Base-by-base conservation (phyloP, 2,113 vertebrate genomes). In the Hydropotes inermis region DNA sequence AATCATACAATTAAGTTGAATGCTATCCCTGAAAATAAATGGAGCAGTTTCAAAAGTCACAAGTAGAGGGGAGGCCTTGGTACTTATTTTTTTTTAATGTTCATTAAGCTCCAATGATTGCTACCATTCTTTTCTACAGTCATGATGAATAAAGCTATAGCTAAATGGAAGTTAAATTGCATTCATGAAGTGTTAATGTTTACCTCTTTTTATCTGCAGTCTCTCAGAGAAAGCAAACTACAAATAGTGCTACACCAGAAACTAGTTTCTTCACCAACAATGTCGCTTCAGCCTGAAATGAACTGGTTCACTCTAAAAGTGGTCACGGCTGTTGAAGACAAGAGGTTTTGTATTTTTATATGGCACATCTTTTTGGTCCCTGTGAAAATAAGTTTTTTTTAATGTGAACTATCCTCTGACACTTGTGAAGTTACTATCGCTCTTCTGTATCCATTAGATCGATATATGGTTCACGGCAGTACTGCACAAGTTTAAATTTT, bases 351-450 rank as follows among this genome's bases (percentile, higher is more conserved):
- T 98, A 99, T 99, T 98, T 99, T 98, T 99, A 99, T 99, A 99
- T 99, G 99, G 99, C 99, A 99, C 99, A 98, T 99, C 98, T 99
- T 99, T 50, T 99, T 99, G 99, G 99, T 99, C 99, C 99, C 98
- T 99, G 98, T 99, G 99, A 99, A 99, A 99, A 99, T 98, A 99
- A 98, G 97, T 99, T 99, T 98, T 98, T 97, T 98, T 99, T 99
- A 99, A 99, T 98, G 99, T 99, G 99, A 99, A 99, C 99, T 99
- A 99, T 99, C 98, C 98, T 99, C 99, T 99, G 99, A 99, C 99
- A 99, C 98, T 99, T 99, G 99, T 99, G 98, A 98, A 99, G 99
- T 99, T 99, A 99, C 98, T 99, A 98, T 98, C 99, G 98, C 99
- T 99, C 99, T 99, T 99, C 98, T 98, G 76, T 98, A 98, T 99